Evolutionary conservation across 2,888 invertebrate genomes (phyloP).

Genomic region (Brachylomia viminalis): DNA sequence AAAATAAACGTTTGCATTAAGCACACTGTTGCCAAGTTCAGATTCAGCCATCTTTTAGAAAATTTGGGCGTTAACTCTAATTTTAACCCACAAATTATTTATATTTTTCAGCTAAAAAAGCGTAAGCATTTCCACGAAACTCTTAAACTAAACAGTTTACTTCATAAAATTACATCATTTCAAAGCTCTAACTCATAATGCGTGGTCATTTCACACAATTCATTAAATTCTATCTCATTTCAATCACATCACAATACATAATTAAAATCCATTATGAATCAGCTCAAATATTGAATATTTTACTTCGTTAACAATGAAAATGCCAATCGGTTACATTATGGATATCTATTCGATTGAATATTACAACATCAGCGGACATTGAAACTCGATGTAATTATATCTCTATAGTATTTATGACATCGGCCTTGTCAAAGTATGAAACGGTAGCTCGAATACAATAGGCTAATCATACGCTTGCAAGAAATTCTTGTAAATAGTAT

Average conservation of each 20-base stretch:
- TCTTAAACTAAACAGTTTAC: background rate
- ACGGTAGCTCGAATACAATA: constrained; percentile 87
- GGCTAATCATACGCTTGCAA: constrained; percentile 85
- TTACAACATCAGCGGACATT: constrained; percentile 71
- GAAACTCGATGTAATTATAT: constrained; percentile 80
- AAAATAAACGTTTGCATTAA: background rate
- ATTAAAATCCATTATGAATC: constrained; percentile 65
- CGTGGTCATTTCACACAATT: constrained; percentile 41
- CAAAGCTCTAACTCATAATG: constrained; percentile 23
- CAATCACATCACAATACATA: constrained; percentile 63
- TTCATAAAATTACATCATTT: constrained; percentile 9
- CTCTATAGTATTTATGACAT: constrained; percentile 79
- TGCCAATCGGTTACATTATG: constrained; percentile 72
- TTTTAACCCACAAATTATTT: background rate
- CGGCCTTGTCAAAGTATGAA: constrained; percentile 83
- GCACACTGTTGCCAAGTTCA: background rate
- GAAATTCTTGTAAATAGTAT: constrained; percentile 72
- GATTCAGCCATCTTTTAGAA: background rate
- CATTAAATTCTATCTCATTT: constrained; percentile 56
- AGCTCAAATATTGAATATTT: constrained; percentile 70
- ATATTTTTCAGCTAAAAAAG: background rate
- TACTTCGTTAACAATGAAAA: constrained; percentile 65
- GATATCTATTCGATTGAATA: constrained; percentile 65
- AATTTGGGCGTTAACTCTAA: background rate
- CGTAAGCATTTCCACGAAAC: background rate